These are phyloP conservation scores for Eudemis profundana DNA, from an alignment of 2,888 invertebrate species.

Conservation along the genomic window DNA sequence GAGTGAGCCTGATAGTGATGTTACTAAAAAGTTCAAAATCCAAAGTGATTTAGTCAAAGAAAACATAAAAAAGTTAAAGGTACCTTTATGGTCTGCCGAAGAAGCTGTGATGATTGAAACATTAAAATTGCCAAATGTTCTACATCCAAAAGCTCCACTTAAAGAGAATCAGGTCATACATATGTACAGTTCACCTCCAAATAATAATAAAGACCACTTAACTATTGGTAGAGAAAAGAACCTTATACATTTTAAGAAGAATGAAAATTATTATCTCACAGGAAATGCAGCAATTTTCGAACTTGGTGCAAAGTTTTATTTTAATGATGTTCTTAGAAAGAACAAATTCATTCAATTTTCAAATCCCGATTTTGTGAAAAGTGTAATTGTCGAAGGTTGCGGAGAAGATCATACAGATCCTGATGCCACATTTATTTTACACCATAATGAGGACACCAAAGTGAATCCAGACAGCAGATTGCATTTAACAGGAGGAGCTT, in stretches of 20 bases:
- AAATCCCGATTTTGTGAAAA: slow-evolving; percentile 92
- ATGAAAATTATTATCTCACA: slow-evolving; percentile 86
- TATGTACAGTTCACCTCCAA: slow-evolving; percentile 59
- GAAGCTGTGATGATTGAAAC: slow-evolving; percentile 87
- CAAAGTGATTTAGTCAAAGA: slow-evolving; percentile 84
- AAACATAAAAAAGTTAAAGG: slow-evolving; percentile 87
- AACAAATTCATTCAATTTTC: slow-evolving; percentile 87
- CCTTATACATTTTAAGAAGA: slow-evolving; percentile 85
- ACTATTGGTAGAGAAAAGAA: slow-evolving; percentile 82
- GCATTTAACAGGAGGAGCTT: slow-evolving; percentile 91
- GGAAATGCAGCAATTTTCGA: slow-evolving; percentile 90
- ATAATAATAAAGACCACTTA: slow-evolving; percentile 78
- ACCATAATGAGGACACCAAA: slow-evolving; percentile 83
- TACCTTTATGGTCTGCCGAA: slow-evolving; percentile 89
- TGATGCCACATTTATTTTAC: slow-evolving; percentile 85
- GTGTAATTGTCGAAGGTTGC: slow-evolving; percentile 90
- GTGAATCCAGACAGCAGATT: slow-evolving; percentile 84
- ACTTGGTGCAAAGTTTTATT: slow-evolving; percentile 84
- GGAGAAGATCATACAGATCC: slow-evolving; percentile 85
- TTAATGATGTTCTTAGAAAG: slow-evolving; percentile 71
- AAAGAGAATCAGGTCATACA: slow-evolving; percentile 64
- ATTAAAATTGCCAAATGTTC: slow-evolving; percentile 88
- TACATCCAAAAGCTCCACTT: slow-evolving; percentile 88
- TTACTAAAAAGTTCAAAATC: slow-evolving; percentile 82
- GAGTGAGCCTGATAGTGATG: slow-evolving; percentile 63